Evolutionary conservation across 2,113 vertebrate genomes (phyloP).

Genomic region (Zosterops lateralis): DNA sequence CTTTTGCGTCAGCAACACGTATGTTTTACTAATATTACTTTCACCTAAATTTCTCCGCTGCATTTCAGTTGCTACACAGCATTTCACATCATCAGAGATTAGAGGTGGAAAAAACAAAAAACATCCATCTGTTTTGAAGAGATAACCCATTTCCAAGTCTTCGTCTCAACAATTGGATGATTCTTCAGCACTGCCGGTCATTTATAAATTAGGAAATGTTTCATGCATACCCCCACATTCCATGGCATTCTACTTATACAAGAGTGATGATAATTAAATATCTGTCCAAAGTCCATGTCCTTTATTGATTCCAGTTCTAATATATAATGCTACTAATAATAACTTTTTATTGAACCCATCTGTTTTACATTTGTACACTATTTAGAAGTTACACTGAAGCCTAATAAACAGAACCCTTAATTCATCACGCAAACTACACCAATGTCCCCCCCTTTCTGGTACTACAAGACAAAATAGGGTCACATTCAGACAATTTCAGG

Average conservation of each 20-base stretch:
- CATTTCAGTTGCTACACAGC: neutral
- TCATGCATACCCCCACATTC: rapidly evolving
- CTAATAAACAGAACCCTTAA: neutral
- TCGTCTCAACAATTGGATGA: neutral
- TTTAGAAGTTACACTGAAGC: neutral
- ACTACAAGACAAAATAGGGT: neutral
- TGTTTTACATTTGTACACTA: neutral
- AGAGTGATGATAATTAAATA: neutral
- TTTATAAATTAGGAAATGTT: neutral
- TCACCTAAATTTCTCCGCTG: neutral
- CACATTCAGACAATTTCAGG: neutral
- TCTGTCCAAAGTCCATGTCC: neutral
- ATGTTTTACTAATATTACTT: neutral
- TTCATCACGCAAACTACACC: neutral
- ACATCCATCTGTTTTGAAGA: neutral
- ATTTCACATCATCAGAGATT: neutral
- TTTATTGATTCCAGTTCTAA: neutral
- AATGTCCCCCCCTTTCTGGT: neutral
- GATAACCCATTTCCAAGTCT: neutral
- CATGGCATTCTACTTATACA: neutral
- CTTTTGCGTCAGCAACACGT: neutral
- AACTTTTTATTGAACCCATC: neutral
- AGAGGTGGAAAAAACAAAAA: neutral
- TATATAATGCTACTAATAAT: neutral
- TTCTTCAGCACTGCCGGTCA: neutral